Evolutionary conservation across 1,140 invertebrate species (phyloP), one percentile per base, ranked within the genome.

Genomic region (Eumeta japonica): DNA sequence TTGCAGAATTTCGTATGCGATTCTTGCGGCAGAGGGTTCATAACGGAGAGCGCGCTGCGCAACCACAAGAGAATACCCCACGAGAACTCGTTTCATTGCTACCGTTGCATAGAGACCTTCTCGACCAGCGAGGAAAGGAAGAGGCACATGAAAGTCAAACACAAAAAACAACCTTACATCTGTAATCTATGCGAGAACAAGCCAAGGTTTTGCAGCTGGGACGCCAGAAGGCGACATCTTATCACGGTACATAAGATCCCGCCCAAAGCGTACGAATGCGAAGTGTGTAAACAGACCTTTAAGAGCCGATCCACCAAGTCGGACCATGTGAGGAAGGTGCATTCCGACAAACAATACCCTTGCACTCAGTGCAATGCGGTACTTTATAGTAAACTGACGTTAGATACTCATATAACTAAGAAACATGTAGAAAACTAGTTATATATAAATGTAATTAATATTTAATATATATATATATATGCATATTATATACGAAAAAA

Each of bases 1-100:
- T 71, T 68, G 19, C 62, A 71, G 27, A 73, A 73, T 33, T 73
- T 70, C 37, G 66, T 71, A 3, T 73, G 68, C 32, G 68, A 71
- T 36, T 63, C 64, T 3, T 73, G 68, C 16, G 68, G 68, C 0
- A 63, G 67, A 34, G 66, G 68, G 2, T 74, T 71, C 28, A 67
- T 74, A 7, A 71, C 66, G 0, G 64, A 70, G 46, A 66, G 59
- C 0, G 64, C 62, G 0, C 67, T 74, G 59, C 57, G 68, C 13
- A 60, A 66, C 10, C 68, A 74, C 16, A 67, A 58, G 0, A 74
- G 68, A 47, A 58, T 68, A 49, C 66, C 68, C 1, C 68, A 73
- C 10, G 68, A 71, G 32, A 73, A 73, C 27, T 70, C 63, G 36
- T 73, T 68, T 19, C 66, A 50, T 20, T 73, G 68, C 35, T 63